phyloP scores from a whole-genome alignment of 2,113 vertebrate genomes.

The Toxotes jaculatrix region DNA sequence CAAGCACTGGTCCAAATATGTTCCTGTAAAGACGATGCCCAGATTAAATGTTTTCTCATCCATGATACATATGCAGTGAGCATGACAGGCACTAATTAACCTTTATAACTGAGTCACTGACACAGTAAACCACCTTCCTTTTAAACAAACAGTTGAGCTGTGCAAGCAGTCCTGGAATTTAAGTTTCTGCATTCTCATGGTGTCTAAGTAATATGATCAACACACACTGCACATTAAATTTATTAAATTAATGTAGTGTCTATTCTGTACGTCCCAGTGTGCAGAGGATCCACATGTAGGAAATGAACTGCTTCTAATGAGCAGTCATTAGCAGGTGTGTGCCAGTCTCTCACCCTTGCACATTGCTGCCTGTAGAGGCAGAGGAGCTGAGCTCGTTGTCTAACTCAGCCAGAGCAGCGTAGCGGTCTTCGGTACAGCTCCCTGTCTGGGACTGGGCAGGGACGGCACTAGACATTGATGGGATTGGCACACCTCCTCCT shows the following conservation, averaged over 20 bases:
- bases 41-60: background rate
- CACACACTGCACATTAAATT: background rate
- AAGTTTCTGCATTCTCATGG: background rate
- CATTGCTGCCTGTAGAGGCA: constrained; percentile 84
- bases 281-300: background rate
- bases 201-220: background rate
- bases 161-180: background rate
- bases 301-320: constrained; percentile 1
- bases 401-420: constrained; percentile 93
- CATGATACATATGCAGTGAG: background rate
- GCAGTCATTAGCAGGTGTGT: background rate
- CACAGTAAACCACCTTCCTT: background rate
- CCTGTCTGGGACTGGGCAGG: constrained; percentile 82
- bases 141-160: background rate
- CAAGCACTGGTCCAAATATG: constrained; percentile 91
- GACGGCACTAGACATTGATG: constrained; percentile 83
- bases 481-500: constrained; percentile 82
- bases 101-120: background rate
- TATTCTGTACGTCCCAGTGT: background rate
- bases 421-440: constrained; percentile 88
- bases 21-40: constrained; percentile 80
- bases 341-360: constrained; percentile 86
- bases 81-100: background rate
- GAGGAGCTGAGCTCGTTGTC: constrained; percentile 92
- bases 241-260: background rate